Base-by-base conservation (phyloP, 2,888 invertebrate genomes). In the Autographa pulchrina region DNA sequence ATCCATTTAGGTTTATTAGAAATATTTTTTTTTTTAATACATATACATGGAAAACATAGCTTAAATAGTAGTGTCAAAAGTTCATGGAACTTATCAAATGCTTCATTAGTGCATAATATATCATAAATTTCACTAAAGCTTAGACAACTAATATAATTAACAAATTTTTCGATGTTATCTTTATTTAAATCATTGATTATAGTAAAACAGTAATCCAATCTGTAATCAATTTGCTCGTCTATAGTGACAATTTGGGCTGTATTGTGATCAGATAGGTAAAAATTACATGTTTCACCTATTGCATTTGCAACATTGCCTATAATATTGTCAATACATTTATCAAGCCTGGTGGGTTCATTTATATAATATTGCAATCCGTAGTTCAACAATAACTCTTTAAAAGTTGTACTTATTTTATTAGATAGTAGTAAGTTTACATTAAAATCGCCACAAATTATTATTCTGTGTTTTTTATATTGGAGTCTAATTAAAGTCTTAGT, bases 71-170 rank as follows among this genome's bases (percentile, higher is more conserved):
- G 25, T 25, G 25, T 56, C 25, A 56, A 25, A 1, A 18, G n/a
- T n/a, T 56, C 54, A 20, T 62, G 25, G 16, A 62, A 62, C 41
- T 62, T 11, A 43, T 62, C 14, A 43, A 62, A 62, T 8, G 62
- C 62, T 8, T 43, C 43, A 14, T 62, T 62, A 16, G 14, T 14
- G 38, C 38, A 9, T 2, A 0, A 4, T 25, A 43, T 0, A 13
- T 62, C 43, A 43, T 7, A 43, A 43, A 62, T 25, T 43, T 62
- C 25, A 43, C 18, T 62, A 62, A 62, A 62, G 9, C 62, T 62
- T 62, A 62, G 43, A 25, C 43, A 14, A n/a, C 62, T 25, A 14
- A 43, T 62, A 16, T 25, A 43, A 0, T 62, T 3, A 25, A 62
- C 16, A 62, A 62, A 62, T 25, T 62, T 62, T 43, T 18, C 16